Evolutionary conservation across 2,888 invertebrate genomes (phyloP).

Genomic region (Epiperipatus broadwayi): DNA sequence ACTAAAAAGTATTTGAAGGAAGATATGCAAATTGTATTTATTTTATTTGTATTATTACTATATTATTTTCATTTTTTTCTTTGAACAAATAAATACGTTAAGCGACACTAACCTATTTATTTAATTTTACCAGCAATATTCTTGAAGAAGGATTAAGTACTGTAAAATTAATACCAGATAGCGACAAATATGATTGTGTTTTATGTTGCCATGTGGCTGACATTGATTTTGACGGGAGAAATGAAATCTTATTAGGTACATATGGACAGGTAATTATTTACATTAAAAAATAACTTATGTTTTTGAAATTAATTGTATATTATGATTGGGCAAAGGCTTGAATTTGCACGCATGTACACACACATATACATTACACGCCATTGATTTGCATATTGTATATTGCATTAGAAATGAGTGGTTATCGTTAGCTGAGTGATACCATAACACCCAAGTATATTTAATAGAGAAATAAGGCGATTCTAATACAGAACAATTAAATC

Average conservation of each 20-base stretch:
- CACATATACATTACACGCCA: too few species aligned
- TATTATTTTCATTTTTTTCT: neutral
- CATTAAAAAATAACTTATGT: neutral
- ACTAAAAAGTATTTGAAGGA: too few species aligned
- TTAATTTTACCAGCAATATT: slow-evolving; percentile 21
- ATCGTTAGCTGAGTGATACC: too few species aligned
- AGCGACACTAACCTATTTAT: neutral
- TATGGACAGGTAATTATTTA: slow-evolving; percentile 39
- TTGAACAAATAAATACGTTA: neutral
- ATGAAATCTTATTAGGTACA: slow-evolving; percentile 47
- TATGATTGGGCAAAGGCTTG: neutral
- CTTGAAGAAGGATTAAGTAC: slow-evolving; percentile 23
- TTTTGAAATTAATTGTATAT: neutral
- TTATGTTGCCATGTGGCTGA: slow-evolving; percentile 43
- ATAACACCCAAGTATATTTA: too few species aligned
- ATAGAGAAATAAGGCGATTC: too few species aligned
- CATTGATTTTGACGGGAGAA: slow-evolving; percentile 46
- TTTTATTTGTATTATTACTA: slow-evolving; percentile 24
- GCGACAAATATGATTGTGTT: slow-evolving; percentile 39
- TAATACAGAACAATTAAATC: too few species aligned
- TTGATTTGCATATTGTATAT: too few species aligned
- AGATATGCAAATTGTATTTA: too few species aligned
- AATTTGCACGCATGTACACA: too few species aligned
- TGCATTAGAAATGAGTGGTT: too few species aligned
- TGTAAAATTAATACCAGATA: slow-evolving; percentile 27